Conservation (phyloP, 2,113 vertebrate genomes). For the Proterorhinus semilunaris region DNA sequence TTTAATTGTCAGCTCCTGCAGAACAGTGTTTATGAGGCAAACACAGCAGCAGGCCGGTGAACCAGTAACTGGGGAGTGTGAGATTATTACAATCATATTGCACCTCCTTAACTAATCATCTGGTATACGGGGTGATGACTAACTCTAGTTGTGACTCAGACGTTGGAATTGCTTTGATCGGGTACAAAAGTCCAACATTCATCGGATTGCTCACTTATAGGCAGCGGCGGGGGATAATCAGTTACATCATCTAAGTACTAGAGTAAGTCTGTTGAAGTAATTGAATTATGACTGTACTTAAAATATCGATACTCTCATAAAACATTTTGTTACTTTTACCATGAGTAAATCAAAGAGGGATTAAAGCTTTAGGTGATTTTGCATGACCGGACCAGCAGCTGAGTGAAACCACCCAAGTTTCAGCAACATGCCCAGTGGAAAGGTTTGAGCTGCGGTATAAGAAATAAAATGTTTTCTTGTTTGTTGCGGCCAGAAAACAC, state of each 20-base stretch:
- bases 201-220: background rate
- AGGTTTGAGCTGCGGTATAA: conserved; percentile 1
- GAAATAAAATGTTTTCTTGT: conserved; percentile 9
- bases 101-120: background rate
- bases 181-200: too few relatives aligned
- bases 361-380: too few relatives aligned
- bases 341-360: too few relatives aligned
- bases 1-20: too few relatives aligned
- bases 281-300: too few relatives aligned
- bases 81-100: conserved; percentile 17
- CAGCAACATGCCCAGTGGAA: background rate
- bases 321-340: too few relatives aligned
- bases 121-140: background rate
- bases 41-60: conserved; percentile 18
- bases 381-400: too few relatives aligned
- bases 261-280: too few relatives aligned
- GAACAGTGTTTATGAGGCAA: conserved; percentile 17
- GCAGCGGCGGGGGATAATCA: too few relatives aligned
- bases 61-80: conserved; percentile 17
- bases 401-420: too few relatives aligned
- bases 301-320: too few relatives aligned
- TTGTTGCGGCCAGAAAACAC: conserved; percentile 34
- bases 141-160: conserved; percentile 23
- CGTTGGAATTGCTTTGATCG: background rate
- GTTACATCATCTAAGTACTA: too few relatives aligned